Evolutionary conservation across 2,888 invertebrate genomes (phyloP).

Genomic region (Tachina grossa): DNA sequence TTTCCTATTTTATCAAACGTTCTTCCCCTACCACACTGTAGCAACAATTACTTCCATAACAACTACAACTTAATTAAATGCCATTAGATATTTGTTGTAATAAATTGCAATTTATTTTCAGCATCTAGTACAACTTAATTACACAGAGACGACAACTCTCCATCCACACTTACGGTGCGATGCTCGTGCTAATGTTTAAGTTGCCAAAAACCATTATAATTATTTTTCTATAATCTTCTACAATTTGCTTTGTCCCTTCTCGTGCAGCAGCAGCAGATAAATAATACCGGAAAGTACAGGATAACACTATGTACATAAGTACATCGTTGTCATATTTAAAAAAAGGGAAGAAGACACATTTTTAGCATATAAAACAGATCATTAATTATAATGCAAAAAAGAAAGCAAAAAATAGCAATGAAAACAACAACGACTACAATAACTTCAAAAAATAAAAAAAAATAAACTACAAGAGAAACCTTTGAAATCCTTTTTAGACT

Average conservation of each 20-base stretch:
- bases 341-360: conserved; percentile 28
- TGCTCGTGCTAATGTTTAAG: conserved; percentile 11
- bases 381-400: conserved; percentile 64
- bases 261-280: conserved; percentile 12
- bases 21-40: neutral
- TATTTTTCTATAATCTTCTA: conserved; percentile 59
- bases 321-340: conserved; percentile 27
- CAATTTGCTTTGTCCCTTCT: conserved; percentile 42
- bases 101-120: conserved; percentile 55
- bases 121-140: conserved; percentile 55
- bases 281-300: conserved; percentile 24
- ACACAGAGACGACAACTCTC: conserved; percentile 11
- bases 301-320: neutral
- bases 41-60: conserved; percentile 8
- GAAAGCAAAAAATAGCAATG: neutral
- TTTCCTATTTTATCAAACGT: neutral
- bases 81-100: conserved; percentile 24
- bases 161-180: too few species aligned
- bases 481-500: conserved; percentile 37
- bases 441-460: conserved; percentile 14
- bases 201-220: conserved; percentile 60
- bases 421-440: neutral
- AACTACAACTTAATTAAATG: conserved; percentile 49
- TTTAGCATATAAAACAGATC: conserved; percentile 66
- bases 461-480: conserved; percentile 36